phyloP scores from a whole-genome alignment of 2,113 vertebrate species.

The Rallus limicola region DNA sequence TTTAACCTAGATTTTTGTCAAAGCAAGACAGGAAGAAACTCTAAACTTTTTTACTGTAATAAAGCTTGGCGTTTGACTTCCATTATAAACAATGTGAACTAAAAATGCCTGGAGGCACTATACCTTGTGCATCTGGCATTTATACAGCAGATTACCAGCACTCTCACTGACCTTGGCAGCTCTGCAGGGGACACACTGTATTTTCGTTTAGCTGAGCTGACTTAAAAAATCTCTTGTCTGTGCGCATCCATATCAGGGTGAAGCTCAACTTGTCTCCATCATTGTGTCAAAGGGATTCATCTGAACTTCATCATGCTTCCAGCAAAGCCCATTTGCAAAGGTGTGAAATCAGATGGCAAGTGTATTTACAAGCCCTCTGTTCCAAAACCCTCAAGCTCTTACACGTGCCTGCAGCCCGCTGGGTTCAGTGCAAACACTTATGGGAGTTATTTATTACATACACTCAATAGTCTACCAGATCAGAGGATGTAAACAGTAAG shows the following conservation, averaged over 20 bases:
- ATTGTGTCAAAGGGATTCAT: slow-evolving; percentile 50
- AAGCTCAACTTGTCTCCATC: slow-evolving; percentile 22
- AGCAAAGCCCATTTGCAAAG: slow-evolving; percentile 39
- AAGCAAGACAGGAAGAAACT: slow-evolving; percentile 31
- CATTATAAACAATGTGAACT: slow-evolving; percentile 55
- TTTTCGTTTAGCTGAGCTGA: slow-evolving; percentile 60
- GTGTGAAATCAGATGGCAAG: background rate
- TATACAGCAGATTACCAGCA: slow-evolving; percentile 61
- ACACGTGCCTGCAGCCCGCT: background rate
- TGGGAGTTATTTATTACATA: background rate
- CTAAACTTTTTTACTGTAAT: slow-evolving; percentile 55
- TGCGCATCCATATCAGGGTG: slow-evolving; percentile 38
- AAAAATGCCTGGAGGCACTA: slow-evolving; percentile 42
- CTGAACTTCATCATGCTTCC: background rate
- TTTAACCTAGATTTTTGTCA: slow-evolving; percentile 36
- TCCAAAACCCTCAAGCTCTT: background rate
- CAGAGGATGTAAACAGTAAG: background rate
- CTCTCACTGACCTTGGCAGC: slow-evolving; percentile 68
- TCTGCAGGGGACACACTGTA: slow-evolving; percentile 51
- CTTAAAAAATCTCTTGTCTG: slow-evolving; percentile 59
- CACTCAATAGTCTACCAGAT: background rate
- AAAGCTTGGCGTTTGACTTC: slow-evolving; percentile 65
- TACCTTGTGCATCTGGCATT: slow-evolving; percentile 56
- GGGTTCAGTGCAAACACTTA: background rate
- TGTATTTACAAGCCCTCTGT: background rate